phyloP scores from a whole-genome alignment of 35 echinoderm and acorn worm genomes.

The Ophioderma brevispina region DNA sequence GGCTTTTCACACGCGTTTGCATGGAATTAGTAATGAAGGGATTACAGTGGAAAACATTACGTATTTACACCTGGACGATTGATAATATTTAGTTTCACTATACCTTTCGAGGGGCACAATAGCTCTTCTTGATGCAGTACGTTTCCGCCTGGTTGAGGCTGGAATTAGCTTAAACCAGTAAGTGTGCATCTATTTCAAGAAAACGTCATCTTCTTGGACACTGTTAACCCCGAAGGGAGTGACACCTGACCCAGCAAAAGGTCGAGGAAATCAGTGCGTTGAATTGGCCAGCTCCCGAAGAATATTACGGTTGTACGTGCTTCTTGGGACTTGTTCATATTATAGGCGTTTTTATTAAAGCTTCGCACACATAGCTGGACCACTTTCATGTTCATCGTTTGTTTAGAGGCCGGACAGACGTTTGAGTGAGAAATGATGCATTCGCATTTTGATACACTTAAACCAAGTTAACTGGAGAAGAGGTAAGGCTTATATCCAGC shows the following conservation, averaged over 20 bases:
- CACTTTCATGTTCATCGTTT: conserved; percentile 12
- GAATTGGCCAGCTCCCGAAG: conserved; percentile 36
- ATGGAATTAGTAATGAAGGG: conserved; percentile 69
- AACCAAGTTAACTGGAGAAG: background rate
- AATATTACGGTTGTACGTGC: conserved; percentile 9
- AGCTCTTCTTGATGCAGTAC: conserved; percentile 12
- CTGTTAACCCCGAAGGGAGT: conserved; percentile 7
- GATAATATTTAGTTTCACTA: conserved; percentile 32
- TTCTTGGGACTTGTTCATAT: conserved; percentile 54
- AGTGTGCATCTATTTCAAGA: conserved; percentile 27
- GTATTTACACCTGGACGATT: conserved; percentile 62
- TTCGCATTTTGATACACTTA: conserved; percentile 31
- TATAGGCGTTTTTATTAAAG: conserved; percentile 46
- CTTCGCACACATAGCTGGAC: conserved; percentile 38
- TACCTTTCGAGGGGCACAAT: conserved; percentile 40
- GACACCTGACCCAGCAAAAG: conserved; percentile 20
- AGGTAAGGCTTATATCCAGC: conserved; percentile 22
- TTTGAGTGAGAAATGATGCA: conserved; percentile 39
- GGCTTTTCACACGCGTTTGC: conserved; percentile 46
- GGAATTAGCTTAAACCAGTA: conserved; percentile 35
- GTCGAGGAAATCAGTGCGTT: conserved; percentile 21
- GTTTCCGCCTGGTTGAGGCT: background rate
- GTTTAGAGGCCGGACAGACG: conserved; percentile 25
- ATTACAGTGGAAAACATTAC: conserved; percentile 58
- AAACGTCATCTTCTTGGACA: conserved; percentile 16